Conservation (phyloP, 2,888 invertebrate genomes). For the Drosophila anomelani region DNA sequence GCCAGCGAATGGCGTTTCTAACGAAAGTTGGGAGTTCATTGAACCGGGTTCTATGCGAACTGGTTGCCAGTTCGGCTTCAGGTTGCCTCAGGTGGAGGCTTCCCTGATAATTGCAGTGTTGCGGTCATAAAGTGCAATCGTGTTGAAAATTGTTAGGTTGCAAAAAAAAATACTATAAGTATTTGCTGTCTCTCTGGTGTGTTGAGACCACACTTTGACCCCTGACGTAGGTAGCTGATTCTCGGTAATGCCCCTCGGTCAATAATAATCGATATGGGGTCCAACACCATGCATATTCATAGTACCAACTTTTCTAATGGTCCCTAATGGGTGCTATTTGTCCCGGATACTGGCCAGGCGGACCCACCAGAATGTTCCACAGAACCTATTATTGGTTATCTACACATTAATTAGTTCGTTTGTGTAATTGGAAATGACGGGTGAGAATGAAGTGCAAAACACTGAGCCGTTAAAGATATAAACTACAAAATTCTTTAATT, state of each 20-base stretch:
- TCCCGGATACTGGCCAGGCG: slow-evolving; percentile 53
- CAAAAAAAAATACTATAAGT: slow-evolving; percentile 48
- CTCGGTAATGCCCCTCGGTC: slow-evolving; percentile 3
- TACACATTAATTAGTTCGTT: slow-evolving; percentile 7
- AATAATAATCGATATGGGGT: slow-evolving; percentile 24
- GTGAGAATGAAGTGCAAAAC: slow-evolving; percentile 23
- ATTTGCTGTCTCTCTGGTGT: slow-evolving; percentile 4
- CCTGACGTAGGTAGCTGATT: slow-evolving; percentile 39
- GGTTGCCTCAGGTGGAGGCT: slow-evolving; percentile 22
- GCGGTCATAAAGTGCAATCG: slow-evolving; percentile 65
- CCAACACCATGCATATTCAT: slow-evolving; percentile 48
- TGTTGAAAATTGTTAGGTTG: slow-evolving; percentile 72
- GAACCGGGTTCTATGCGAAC: slow-evolving; percentile 56
- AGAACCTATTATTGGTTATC: slow-evolving; percentile 28
- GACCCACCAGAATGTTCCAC: slow-evolving; percentile 29
- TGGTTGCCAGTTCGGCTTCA: slow-evolving; percentile 33
- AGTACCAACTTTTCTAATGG: slow-evolving; percentile 40
- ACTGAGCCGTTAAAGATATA: slow-evolving; percentile 24
- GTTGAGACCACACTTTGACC: slow-evolving; percentile 32
- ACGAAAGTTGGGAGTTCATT: slow-evolving; percentile 56
- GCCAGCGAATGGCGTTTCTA: slow-evolving; percentile 57
- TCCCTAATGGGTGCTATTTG: slow-evolving; percentile 40
- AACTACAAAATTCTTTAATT: background rate
- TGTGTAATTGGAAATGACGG: slow-evolving; percentile 18
- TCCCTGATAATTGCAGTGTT: slow-evolving; percentile 54